phyloP scores from a whole-genome alignment of 2,113 vertebrate species.

The Brachypteracias leptosomus region DNA sequence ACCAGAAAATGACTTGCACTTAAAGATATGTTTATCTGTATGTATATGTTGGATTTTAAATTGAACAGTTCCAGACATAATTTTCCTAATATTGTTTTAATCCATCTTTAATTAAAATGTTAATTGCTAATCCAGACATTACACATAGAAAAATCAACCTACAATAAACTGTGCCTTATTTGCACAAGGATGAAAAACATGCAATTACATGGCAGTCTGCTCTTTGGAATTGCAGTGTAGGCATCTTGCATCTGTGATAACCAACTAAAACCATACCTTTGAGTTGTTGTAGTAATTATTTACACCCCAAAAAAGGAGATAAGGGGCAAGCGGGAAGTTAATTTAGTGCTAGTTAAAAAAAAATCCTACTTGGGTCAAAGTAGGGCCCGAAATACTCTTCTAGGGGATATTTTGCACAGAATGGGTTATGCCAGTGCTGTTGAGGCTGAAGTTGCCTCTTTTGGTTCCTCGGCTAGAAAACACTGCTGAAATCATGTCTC shows the following conservation, averaged over 20 bases:
- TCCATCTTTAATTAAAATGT: conserved; percentile 65
- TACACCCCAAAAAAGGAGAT: not conserved
- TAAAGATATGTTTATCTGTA: conserved; percentile 21
- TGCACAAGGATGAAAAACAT: not conserved
- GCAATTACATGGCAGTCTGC: not conserved
- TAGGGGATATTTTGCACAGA: not conserved
- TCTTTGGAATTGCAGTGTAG: not conserved
- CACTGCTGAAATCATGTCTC: not conserved
- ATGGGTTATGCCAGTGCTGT: not conserved
- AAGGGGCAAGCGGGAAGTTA: not conserved
- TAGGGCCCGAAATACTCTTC: not conserved
- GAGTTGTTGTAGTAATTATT: not conserved
- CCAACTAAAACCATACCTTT: not conserved
- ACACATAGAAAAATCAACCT: not conserved
- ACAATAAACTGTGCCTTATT: conserved; percentile 5
- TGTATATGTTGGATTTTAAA: conserved; percentile 44
- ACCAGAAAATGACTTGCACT: conserved; percentile 36
- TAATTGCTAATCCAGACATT: conserved; percentile 55
- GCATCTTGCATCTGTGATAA: not conserved
- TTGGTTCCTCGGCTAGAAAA: not conserved
- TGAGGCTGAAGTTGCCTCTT: not conserved
- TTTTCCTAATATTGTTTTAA: conserved; percentile 63
- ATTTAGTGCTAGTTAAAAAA: not conserved
- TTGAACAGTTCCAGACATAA: conserved; percentile 15
- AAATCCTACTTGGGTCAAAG: not conserved